Evolutionary conservation across 2,797 vertebrate species (phyloP).

Genomic region (Urosaurus nigricauda): DNA sequence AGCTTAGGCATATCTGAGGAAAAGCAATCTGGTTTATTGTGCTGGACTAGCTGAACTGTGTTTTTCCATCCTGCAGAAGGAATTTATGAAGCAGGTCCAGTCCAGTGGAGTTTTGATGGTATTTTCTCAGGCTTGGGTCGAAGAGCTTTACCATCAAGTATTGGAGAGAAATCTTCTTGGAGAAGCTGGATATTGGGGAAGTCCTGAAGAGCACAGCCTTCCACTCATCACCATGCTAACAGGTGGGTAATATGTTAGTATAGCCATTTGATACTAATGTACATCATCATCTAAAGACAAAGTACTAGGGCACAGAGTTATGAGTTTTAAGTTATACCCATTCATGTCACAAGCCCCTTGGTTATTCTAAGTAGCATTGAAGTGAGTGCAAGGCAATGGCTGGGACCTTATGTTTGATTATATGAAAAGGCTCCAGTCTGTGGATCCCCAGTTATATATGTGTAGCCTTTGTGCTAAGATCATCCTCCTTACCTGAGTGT

Average conservation of each 20-base stretch:
- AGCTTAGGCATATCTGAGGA: neutral
- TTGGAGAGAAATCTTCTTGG: constrained; percentile 92
- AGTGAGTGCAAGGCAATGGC: neutral
- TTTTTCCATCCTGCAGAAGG: constrained; percentile 84
- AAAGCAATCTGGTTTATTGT: neutral
- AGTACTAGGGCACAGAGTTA: neutral
- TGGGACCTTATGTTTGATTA: neutral
- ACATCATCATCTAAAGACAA: neutral
- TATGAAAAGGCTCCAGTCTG: neutral
- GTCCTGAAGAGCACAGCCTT: constrained; percentile 84
- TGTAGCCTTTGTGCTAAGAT: neutral
- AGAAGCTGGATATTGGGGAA: constrained; percentile 93
- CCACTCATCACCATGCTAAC: constrained; percentile 94
- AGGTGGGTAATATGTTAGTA: constrained; percentile 77
- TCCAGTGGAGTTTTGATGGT: constrained; percentile 92
- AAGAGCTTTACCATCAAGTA: constrained; percentile 94
- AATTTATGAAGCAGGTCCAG: constrained; percentile 93
- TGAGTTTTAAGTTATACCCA: neutral
- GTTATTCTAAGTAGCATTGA: neutral
- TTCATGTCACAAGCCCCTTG: neutral
- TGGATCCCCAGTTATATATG: neutral
- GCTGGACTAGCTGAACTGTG: neutral
- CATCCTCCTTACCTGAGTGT: too few relatives aligned
- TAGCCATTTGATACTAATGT: neutral
- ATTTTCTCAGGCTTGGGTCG: constrained; percentile 94